Percentiles rank a stretch among this genome's conserved stretches.
Evolutionary conservation across 37 sponge, comb jelly and placozoan species (phyloP).

Genomic region (Oscarella lobularis): DNA sequence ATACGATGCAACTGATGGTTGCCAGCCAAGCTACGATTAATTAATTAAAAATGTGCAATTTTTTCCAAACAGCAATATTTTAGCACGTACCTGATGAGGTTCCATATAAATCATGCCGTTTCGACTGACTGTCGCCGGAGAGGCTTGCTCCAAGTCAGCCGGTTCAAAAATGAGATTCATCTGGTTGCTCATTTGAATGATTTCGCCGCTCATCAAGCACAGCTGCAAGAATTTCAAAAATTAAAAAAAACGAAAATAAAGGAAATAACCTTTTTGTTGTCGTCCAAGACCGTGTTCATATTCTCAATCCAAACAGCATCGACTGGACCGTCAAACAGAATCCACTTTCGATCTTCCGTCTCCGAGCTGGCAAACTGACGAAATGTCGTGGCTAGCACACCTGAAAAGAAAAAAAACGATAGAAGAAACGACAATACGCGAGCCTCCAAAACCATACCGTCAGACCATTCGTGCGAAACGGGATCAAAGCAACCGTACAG

Average conservation of each 20-base stretch:
- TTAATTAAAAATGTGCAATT: background rate
- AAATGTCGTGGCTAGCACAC: slow-evolving; percentile 88
- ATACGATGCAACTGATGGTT: slow-evolving; percentile 71
- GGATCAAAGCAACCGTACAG: slow-evolving; percentile 95
- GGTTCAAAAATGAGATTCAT: slow-evolving; percentile 98
- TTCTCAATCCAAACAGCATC: slow-evolving; percentile 99
- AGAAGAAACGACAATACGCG: background rate
- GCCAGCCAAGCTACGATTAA: slow-evolving; percentile 77
- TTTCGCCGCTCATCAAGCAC: slow-evolving; percentile 97
- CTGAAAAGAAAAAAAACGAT: slow-evolving; percentile 1
- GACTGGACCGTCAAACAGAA: slow-evolving; percentile 98
- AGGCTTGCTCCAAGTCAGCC: slow-evolving; percentile 92
- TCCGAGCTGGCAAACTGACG: slow-evolving; percentile 81
- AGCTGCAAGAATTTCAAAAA: slow-evolving; percentile 25
- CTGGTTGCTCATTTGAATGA: slow-evolving; percentile 94
- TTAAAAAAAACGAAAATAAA: background rate
- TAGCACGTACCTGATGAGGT: slow-evolving; percentile 78
- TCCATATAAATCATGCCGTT: slow-evolving; percentile 99
- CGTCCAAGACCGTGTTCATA: slow-evolving; percentile 98
- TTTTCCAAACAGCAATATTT: background rate
- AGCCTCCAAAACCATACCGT: slow-evolving; percentile 39
- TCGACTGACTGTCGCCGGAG: slow-evolving; percentile 94
- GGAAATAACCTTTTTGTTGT: slow-evolving; percentile 64
- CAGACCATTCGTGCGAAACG: slow-evolving; percentile 96
- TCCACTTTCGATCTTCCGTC: slow-evolving; percentile 86